Conservation (phyloP, 2,797 vertebrate genomes). For the Crax fasciolata region DNA sequence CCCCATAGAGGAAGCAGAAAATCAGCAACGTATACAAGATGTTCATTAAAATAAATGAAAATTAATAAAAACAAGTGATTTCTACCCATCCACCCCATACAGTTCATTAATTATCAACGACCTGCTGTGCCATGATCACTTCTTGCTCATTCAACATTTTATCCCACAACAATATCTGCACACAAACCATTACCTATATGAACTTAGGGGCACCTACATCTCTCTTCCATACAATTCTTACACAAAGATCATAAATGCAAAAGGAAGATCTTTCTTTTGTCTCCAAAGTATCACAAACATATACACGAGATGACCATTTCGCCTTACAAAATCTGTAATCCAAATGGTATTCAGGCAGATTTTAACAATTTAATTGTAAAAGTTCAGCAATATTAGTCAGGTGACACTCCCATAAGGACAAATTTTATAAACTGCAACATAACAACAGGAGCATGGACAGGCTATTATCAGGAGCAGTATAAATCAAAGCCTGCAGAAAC, state of each 20-base stretch:
- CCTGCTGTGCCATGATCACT: neutral
- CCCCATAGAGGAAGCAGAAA: conserved; percentile 49
- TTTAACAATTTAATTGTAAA: neutral
- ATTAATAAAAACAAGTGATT: conserved; percentile 11
- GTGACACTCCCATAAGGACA: neutral
- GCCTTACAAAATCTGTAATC: neutral
- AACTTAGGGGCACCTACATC: neutral
- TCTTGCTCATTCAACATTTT: neutral
- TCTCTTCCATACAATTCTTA: neutral
- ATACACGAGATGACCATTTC: neutral
- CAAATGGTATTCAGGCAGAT: neutral
- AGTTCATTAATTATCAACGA: neutral
- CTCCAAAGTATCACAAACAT: neutral
- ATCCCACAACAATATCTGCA: neutral
- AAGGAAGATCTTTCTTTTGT: neutral
- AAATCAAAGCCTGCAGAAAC: neutral
- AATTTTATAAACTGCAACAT: neutral
- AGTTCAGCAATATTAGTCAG: neutral
- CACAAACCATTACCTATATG: neutral
- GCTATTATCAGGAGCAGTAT: neutral
- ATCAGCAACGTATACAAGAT: conserved; percentile 40
- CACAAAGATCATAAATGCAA: neutral
- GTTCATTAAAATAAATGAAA: conserved; percentile 45
- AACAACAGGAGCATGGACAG: neutral
- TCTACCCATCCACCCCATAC: neutral